A percentile compares a stretch with the other conserved stretches of the same genome.
phyloP scores from a whole-genome alignment of 2,888 invertebrate species.

The Thysanoteuthis rhombus region DNA sequence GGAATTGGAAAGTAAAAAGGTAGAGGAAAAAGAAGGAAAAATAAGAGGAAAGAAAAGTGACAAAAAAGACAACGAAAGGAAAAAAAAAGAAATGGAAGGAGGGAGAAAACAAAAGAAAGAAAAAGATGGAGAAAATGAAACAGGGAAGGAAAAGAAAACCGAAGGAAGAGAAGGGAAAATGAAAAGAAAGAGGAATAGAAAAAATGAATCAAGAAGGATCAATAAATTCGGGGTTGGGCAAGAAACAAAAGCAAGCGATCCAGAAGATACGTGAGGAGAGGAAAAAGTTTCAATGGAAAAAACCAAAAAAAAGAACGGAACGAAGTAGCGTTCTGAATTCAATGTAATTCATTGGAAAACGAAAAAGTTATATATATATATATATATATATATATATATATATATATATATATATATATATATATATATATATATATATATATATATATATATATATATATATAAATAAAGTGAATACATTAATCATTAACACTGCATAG shows the following conservation, averaged over 20 bases:
- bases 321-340: too few relatives aligned
- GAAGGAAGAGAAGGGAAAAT: background rate
- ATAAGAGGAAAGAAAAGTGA: background rate
- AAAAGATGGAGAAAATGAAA: background rate
- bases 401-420: too few relatives aligned
- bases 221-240: too few relatives aligned
- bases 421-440: too few relatives aligned
- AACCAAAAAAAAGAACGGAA: background rate
- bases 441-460: too few relatives aligned
- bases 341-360: too few relatives aligned
- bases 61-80: accelerated
- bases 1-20: background rate
- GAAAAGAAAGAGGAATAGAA: background rate
- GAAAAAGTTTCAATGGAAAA: background rate
- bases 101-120: background rate
- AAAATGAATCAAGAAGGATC: too few relatives aligned
- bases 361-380: too few relatives aligned
- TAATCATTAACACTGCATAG: too few relatives aligned
- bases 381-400: background rate
- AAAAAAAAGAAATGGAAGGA: background rate
- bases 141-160: background rate
- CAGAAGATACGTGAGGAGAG: background rate
- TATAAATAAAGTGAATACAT: too few relatives aligned
- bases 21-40: background rate
- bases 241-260: background rate